Conservation (phyloP, 1,140 invertebrate species). For the Carposina sasakii region DNA sequence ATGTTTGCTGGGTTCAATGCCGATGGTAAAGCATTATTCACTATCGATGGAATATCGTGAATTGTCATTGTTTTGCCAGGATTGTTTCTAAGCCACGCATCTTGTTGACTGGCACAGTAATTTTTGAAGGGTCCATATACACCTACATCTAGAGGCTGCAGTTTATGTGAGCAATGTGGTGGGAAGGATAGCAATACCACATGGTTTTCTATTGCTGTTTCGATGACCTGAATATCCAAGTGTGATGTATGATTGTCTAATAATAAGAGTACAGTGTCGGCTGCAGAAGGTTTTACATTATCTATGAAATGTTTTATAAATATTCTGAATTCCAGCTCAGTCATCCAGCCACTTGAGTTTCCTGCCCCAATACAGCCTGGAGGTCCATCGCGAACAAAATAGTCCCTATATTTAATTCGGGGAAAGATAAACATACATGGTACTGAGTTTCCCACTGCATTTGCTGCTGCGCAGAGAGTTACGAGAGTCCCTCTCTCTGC, state of each 20-base stretch:
- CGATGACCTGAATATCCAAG: neutral
- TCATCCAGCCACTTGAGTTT: conserved; percentile 13
- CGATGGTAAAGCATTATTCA: conserved; percentile 15
- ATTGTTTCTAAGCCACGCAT: conserved; percentile 13
- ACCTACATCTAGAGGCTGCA: conserved; percentile 12
- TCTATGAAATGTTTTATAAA: conserved; percentile 18
- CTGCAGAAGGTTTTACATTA: conserved; percentile 8
- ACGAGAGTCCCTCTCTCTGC: conserved; percentile 40
- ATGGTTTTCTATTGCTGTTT: neutral
- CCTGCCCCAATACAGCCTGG: conserved; percentile 5
- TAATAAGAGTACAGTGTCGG: conserved; percentile 3
- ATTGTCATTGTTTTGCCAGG: conserved; percentile 13
- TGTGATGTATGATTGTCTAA: conserved; percentile 12
- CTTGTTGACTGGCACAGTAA: conserved; percentile 13
- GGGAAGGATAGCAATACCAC: neutral
- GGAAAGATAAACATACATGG: conserved; percentile 10
- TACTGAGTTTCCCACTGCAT: neutral
- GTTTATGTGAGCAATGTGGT: neutral
- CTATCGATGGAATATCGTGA: conserved; percentile 10
- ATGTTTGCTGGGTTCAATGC: conserved; percentile 57
- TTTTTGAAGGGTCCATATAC: conserved; percentile 14
- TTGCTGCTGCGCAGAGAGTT: conserved; percentile 25
- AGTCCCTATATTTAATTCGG: neutral
- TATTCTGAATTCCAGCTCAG: conserved; percentile 7
- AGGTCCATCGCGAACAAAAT: neutral